Conservation (phyloP, 2,888 invertebrate genomes). For the Volucella inanis region DNA sequence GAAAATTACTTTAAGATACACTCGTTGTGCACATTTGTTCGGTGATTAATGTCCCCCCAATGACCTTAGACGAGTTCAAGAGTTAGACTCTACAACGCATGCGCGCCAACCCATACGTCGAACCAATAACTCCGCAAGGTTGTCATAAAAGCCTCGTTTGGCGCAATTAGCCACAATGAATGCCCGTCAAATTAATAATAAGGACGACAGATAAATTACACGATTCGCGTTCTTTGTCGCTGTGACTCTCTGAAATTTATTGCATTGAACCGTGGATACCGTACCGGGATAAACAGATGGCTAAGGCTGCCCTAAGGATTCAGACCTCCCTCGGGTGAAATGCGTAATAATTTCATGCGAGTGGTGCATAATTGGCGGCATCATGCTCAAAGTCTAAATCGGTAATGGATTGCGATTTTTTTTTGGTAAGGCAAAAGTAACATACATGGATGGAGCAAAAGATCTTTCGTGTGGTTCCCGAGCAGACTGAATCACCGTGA, state of each 20-base stretch:
- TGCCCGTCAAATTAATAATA: conserved; percentile 82
- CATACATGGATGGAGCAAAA: neutral
- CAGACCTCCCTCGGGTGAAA: conserved; percentile 80
- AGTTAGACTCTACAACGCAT: conserved; percentile 39
- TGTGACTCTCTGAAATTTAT: conserved; percentile 68
- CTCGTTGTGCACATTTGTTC: conserved; percentile 56
- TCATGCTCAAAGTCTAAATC: conserved; percentile 73
- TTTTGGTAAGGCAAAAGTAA: conserved; percentile 5
- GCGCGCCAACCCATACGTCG: conserved; percentile 48
- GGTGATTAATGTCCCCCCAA: conserved; percentile 63
- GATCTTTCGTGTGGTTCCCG: conserved; percentile 38
- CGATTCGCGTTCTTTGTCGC: conserved; percentile 68
- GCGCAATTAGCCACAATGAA: conserved; percentile 83
- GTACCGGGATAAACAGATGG: conserved; percentile 61
- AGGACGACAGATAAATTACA: conserved; percentile 75
- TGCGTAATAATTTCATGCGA: conserved; percentile 74
- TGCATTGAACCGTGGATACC: conserved; percentile 38
- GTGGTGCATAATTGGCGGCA: conserved; percentile 75
- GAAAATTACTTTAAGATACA: conserved; percentile 2
- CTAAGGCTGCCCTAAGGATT: conserved; percentile 34
- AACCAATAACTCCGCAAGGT: conserved; percentile 72
- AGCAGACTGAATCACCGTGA: conserved; percentile 81
- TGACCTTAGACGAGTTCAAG: conserved; percentile 60
- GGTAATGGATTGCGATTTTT: conserved; percentile 72
- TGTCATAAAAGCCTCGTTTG: conserved; percentile 79